Base-by-base conservation (phyloP, 1,140 invertebrate genomes). In the Drosophila kohkoa region DNA sequence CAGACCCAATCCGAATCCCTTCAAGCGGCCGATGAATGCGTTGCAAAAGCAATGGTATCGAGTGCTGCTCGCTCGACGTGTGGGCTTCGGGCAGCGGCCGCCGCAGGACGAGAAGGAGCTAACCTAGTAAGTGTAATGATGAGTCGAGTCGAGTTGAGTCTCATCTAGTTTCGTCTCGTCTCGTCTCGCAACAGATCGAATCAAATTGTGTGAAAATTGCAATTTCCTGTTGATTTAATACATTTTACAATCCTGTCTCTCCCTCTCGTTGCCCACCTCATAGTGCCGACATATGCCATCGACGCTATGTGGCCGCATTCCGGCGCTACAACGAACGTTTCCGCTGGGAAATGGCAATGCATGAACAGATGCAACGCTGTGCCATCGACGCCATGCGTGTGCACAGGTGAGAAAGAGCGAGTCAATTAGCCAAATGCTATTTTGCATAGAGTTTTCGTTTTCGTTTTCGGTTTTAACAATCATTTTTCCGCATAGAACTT, bases 1-100 rank as follows among this genome's bases (percentile, higher is more conserved):
- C 30, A 64, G 25, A 8, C 20, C 41, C 25, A 64, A 64, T 71
- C 7, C 62, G 41, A 92, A 92, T 86, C 91, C 91, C 72, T 92
- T 92, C 79, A 92, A 92, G 77, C 88, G 91, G 49, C 91, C 90
- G 30, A 92, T 92, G 91, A 92, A 92, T 85, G 64, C 85, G 38
- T 64, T 92, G 64, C 91, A 92, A 68, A 92, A 91, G 73, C 91
- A 92, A 67, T 92, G 91, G 91, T 92, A 92, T 75, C 91, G 90
- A 28, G 82, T 92, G 11, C 73, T 92, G 0, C 64, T 92, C 5
- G 91, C 91, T 54, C 59, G 91, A 15, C 71, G 88, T 51, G 88
- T 92, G 67, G 90, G 90, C 59, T 83, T 81, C 77, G 85, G 82
- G 73, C 79, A 75, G 66, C 68, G 72, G 57, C 73, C 80, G 49